Percentiles rank a stretch among this genome's conserved stretches.
Evolutionary conservation across 1,140 invertebrate species (phyloP).

Genomic region (Hypsibius dujardini): DNA sequence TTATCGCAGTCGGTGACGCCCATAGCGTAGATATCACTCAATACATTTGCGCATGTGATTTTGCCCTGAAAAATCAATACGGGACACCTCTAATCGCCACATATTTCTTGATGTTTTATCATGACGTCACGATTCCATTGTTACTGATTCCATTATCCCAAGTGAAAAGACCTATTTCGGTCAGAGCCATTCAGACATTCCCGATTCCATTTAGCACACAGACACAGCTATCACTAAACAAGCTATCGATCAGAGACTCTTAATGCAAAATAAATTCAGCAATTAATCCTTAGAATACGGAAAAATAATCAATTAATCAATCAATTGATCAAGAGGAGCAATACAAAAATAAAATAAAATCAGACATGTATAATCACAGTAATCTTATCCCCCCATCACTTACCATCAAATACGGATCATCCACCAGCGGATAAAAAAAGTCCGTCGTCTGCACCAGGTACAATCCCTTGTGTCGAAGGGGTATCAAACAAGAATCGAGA

Average conservation of each 20-base stretch:
- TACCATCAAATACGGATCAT: constrained; percentile 97
- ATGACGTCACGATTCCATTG: no score
- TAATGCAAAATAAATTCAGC: no score
- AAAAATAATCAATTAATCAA: no score
- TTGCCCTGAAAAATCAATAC: constrained; percentile 45
- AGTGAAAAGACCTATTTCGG: no score
- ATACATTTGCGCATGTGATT: constrained; percentile 93
- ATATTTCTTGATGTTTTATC: no score
- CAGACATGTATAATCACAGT: constrained; percentile 18
- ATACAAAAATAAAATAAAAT: constrained; percentile 8
- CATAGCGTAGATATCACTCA: constrained; percentile 96
- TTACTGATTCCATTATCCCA: no score
- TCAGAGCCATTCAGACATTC: no score
- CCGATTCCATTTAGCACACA: no score
- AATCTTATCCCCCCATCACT: constrained; percentile 20
- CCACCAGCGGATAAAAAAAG: constrained; percentile 93
- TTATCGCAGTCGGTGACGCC: constrained; percentile 97
- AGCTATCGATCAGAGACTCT: no score
- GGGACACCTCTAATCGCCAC: background rate
- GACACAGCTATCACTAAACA: no score
- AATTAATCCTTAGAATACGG: no score
- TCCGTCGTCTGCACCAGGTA: constrained; percentile 93
- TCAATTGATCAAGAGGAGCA: no score
- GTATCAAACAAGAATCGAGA: constrained; percentile 72
- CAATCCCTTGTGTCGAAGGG: constrained; percentile 72